A percentile compares a stretch with the other conserved stretches of the same genome.
These are phyloP conservation scores for Ericerus pela DNA, from an alignment of 1,140 invertebrate genomes.

Conservation along the genomic window DNA sequence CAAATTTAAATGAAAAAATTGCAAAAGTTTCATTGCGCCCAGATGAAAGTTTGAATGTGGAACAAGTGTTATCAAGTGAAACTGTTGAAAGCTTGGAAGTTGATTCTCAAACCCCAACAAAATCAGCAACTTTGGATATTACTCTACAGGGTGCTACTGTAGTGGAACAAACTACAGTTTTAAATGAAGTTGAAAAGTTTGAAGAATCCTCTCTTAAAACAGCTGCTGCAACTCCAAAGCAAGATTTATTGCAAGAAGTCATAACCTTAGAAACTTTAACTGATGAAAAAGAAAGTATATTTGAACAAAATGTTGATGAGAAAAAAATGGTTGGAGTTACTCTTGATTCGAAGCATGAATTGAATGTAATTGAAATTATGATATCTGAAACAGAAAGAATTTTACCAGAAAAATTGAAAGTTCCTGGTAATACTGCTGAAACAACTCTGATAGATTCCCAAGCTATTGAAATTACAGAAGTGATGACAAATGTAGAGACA, in stretches of 20 bases:
- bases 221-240: not conserved
- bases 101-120: not conserved
- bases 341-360: not conserved
- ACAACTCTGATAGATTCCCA: conserved; percentile 20
- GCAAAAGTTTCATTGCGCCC: not conserved
- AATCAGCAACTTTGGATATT: not conserved
- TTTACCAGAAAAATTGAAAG: not conserved
- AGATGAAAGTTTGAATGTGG: conserved; percentile 11
- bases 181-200: not conserved
- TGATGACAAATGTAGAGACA: conserved; percentile 13
- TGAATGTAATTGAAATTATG: not conserved
- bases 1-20: not conserved
- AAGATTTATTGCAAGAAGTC: not conserved
- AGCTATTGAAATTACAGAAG: conserved; percentile 22
- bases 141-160: not conserved
- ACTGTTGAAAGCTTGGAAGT: not conserved
- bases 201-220: not conserved
- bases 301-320: not conserved
- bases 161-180: not conserved
- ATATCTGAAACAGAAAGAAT: not conserved
- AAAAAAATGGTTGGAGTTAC: not conserved
- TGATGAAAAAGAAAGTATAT: not conserved
- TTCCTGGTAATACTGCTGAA: conserved; percentile 17
- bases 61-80: not conserved
- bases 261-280: not conserved